Base-by-base conservation (phyloP, 1,140 invertebrate species). In the Chrysopa pallens region DNA sequence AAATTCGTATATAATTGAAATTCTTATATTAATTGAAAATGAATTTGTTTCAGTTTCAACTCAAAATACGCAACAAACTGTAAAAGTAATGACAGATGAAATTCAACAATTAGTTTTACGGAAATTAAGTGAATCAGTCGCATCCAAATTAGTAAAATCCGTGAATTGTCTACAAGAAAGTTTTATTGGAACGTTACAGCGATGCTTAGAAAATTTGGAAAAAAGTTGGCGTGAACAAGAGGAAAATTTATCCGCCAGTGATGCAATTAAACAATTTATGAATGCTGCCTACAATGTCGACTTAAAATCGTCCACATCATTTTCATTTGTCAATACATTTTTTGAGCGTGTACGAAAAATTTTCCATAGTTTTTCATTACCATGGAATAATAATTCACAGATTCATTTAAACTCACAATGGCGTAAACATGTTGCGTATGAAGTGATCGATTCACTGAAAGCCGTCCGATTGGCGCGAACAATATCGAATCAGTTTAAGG, bases 231-330 rank as follows among this genome's bases (percentile, higher is more conserved):
- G 66, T 38, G 72, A 74, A 31, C 56, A 67, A 2, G 74, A 77
- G 42, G 59, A 64, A 6, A 68, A 56, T 50, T 50, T 73, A n/a
- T 57, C 73, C 29, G 83, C 84, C 8, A 84, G 79, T 38, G 76
- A 80, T 54, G 84, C 86, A 3, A 64, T 89, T 14, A 79, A 82
- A 52, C 80, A 84, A 71, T 84, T 90, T 50, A 60, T 89, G 36
- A 79, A 76, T 44, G 80, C 81, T 15, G 84, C 86, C 5, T 82
- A 86, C 46, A 75, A 80, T 46, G 76, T 91, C n/a, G 80, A 90
- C 57, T 68, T 91, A n/a, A 79, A 78, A 49, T 73, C 82, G 27
- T 74, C 76, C 36, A 73, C 78, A 15, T 82, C 82, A 29, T 81
- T 81, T 42, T 83, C 81, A 0, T 62, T 87, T 38, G 66, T 89